Evolutionary conservation across 2,113 vertebrate species (phyloP).

Genomic region (Lamprologus lemairii): DNA sequence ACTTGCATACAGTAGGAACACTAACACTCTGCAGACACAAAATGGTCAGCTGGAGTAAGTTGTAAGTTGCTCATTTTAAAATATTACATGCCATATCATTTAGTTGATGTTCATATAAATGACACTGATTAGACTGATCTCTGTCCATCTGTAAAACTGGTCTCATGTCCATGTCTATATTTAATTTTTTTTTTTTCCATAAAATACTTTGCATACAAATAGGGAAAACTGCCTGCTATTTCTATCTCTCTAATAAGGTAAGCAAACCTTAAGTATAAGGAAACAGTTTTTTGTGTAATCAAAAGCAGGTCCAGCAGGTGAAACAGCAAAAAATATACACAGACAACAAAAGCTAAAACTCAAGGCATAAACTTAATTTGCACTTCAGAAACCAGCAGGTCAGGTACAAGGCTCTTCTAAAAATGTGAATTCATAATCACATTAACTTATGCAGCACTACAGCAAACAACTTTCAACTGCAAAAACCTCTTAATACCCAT

Average conservation of each 20-base stretch:
- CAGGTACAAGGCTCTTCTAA: constrained; percentile 48
- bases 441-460: constrained; percentile 36
- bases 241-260: neutral
- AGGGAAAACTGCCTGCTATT: neutral
- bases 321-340: neutral
- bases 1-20: neutral
- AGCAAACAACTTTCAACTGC: constrained; percentile 44
- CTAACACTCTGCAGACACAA: neutral
- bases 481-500: constrained; percentile 40
- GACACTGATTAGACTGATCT: neutral
- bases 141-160: neutral
- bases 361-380: constrained; percentile 38
- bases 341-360: neutral
- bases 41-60: neutral
- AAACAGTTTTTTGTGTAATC: neutral
- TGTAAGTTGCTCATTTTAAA: neutral
- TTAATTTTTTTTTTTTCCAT: neutral
- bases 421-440: constrained; percentile 52
- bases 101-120: neutral
- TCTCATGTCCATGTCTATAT: neutral
- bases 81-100: neutral
- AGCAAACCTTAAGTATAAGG: neutral
- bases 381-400: constrained; percentile 36
- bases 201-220: neutral
- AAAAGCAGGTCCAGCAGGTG: neutral